Base-by-base conservation (phyloP, 2,797 vertebrate species). In the Cichlasoma orientale region DNA sequence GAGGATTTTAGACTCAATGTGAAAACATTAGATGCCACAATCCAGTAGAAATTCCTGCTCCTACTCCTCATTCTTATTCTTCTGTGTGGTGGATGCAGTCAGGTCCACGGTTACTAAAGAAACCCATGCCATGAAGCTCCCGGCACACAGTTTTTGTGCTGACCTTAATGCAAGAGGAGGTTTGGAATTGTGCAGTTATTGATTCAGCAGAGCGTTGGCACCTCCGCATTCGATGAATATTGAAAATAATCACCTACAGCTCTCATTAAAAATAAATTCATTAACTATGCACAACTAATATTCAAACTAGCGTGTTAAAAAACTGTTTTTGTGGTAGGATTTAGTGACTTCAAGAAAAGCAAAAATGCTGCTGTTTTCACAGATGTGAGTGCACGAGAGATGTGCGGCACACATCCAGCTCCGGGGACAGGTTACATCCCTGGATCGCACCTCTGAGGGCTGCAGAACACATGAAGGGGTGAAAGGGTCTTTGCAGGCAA, bases 351-450 rank as follows among this genome's bases (percentile, higher is more conserved):
- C 44, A 56, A 31, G 56, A 81, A 83, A 88, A 83, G 25, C n/a
- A 80, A 79, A 66, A 14, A n/a, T 54, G 38, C 27, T 54, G 36
- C 53, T 91, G 90, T 85, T 95, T 91, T 89, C 72, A 91, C 92
- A 94, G 92, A 92, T 92, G 92, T 88, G 54, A 50, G 36, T 7
- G 61, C 23, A 47, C 2, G 47, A 79, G 77, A 12, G 79, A 87
- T 79, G 58, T 68, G 57, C 74, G 58, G 74, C 41, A 41, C 57
- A 70, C 75, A 21, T 53, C 44, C 25, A 72, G 79, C 84, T 82
- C 75, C 58, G 63, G 76, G 78, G 56, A 82, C 52, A 12, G 52
- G 73, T 71, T 74, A 44, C 78, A 74, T 82, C 75, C 47, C 70
- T 23, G 59, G 50, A 82, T 58, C 68, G 10, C 77, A 58, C 16